Percentiles rank a stretch among this genome's conserved stretches.
Conservation (phyloP, 35 echinoderm and acorn worm genomes). For the Amphiura filiformis region DNA sequence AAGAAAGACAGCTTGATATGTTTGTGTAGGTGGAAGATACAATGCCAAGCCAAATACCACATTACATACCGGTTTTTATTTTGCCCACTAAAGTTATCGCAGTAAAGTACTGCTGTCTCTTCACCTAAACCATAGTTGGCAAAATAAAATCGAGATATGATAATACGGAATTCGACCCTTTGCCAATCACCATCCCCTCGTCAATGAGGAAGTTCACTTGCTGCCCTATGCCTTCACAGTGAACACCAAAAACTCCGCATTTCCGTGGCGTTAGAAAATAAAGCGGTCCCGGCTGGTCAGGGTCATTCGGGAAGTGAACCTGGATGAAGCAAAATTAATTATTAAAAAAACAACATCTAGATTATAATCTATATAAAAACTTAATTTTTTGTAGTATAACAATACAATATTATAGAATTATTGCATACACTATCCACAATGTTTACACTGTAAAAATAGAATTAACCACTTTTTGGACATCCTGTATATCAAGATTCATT, state of each 20-base stretch:
- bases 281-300: slow-evolving; percentile 53
- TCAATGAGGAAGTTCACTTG: slow-evolving; percentile 44
- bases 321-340: no score
- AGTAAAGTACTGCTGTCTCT: slow-evolving; percentile 19
- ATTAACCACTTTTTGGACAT: no score
- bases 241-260: slow-evolving; percentile 50
- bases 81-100: slow-evolving; percentile 56
- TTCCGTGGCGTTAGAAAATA: slow-evolving; percentile 58
- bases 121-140: slow-evolving; percentile 25
- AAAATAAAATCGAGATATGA: slow-evolving; percentile 53
- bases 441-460: no score
- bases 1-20: slow-evolving; percentile 32
- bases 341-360: no score
- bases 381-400: no score
- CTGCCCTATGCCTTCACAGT: slow-evolving; percentile 37
- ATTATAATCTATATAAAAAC: no score
- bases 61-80: slow-evolving; percentile 59
- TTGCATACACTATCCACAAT: no score
- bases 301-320: slow-evolving; percentile 54
- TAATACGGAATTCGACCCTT: background rate
- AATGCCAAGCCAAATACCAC: slow-evolving; percentile 45
- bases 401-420: no score
- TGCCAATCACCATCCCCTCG: background rate
- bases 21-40: slow-evolving; percentile 17
- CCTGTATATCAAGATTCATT: no score